Conservation (phyloP, 2,113 vertebrate species). For the Bubo blakistoni region DNA sequence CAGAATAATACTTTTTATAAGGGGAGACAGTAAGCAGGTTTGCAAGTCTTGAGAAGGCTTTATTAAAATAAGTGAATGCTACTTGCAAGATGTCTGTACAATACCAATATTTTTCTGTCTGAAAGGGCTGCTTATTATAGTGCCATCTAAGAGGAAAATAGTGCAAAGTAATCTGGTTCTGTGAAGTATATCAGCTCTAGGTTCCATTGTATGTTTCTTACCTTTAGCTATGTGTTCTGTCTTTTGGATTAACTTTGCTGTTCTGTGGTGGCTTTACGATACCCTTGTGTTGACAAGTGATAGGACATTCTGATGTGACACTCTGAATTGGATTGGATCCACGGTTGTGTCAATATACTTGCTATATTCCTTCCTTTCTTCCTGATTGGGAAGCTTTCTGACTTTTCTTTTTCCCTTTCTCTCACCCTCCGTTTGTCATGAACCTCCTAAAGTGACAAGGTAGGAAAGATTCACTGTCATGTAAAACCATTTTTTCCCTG, state of each 20-base stretch:
- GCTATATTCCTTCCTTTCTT: not conserved
- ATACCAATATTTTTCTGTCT: not conserved
- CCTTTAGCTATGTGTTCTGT: not conserved
- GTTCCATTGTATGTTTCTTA: not conserved
- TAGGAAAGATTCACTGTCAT: not conserved
- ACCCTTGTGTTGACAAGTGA: not conserved
- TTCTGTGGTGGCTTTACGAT: not conserved
- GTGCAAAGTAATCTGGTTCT: not conserved
- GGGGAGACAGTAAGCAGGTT: not conserved
- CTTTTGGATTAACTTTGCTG: not conserved
- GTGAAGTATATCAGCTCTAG: not conserved
- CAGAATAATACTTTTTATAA: conserved; percentile 4
- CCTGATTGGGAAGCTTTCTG: not conserved
- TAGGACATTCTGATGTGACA: not conserved
- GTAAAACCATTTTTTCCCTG: not conserved
- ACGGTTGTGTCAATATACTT: not conserved
- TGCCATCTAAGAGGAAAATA: not conserved
- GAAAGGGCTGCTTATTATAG: not conserved
- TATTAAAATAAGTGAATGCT: not conserved
- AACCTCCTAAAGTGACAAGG: not conserved
- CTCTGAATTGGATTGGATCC: not conserved
- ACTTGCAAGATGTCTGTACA: not conserved
- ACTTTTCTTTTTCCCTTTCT: not conserved
- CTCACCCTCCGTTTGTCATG: not conserved
- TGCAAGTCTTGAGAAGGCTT: not conserved